Conservation (phyloP, 2,113 vertebrate genomes). For the Chloebia gouldiae region DNA sequence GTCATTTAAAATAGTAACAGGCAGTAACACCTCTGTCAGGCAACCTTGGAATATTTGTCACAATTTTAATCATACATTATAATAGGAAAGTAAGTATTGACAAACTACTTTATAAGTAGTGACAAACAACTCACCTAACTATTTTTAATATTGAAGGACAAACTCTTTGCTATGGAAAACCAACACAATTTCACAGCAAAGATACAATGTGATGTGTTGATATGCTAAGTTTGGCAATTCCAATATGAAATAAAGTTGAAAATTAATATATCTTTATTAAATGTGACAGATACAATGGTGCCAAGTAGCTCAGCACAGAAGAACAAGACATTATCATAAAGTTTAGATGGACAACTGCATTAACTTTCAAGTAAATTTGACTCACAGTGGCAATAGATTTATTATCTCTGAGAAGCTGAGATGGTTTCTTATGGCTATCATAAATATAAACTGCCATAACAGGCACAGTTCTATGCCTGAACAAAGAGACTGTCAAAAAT, state of each 20-base stretch:
- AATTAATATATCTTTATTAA: background rate
- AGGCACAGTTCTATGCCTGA: background rate
- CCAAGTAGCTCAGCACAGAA: background rate
- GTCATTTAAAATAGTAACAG: background rate
- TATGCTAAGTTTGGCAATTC: background rate
- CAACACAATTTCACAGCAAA: background rate
- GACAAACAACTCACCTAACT: background rate
- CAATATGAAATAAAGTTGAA: background rate
- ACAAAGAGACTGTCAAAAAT: background rate
- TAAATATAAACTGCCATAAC: background rate
- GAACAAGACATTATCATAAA: conserved; percentile 4
- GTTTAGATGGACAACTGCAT: background rate
- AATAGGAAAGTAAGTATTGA: background rate
- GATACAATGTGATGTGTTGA: background rate
- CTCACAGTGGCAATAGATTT: background rate
- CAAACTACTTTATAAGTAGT: background rate
- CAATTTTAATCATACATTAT: background rate
- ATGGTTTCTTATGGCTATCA: background rate
- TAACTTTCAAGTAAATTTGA: background rate
- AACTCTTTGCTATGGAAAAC: background rate
- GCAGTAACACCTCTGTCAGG: background rate
- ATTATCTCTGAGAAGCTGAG: background rate
- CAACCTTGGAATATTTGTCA: background rate
- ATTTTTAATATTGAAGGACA: background rate
- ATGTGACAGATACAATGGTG: background rate